A percentile compares a stretch with the other conserved stretches of the same genome.
These are phyloP conservation scores for Donacobius atricapilla DNA, from an alignment of 2,113 vertebrate genomes.

Conservation along the genomic window DNA sequence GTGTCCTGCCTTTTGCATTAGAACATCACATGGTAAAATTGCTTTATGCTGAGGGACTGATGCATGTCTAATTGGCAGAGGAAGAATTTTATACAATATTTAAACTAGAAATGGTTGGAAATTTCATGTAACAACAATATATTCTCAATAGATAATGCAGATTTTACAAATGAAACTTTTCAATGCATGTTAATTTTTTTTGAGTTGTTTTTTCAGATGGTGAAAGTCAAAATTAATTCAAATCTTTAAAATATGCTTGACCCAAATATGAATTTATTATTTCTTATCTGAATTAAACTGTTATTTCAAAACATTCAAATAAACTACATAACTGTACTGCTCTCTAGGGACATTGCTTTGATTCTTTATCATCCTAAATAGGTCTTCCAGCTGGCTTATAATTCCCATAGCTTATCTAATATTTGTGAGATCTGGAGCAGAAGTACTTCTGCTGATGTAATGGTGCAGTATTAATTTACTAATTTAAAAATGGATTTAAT, in stretches of 20 bases:
- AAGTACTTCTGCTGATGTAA: background rate
- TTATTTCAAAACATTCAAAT: background rate
- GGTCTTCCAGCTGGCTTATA: background rate
- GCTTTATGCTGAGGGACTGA: conserved; percentile 38
- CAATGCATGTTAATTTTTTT: background rate
- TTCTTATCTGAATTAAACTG: background rate
- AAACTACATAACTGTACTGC: background rate
- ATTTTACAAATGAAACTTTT: background rate
- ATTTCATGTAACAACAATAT: background rate
- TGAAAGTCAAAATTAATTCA: background rate
- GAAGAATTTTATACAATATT: background rate
- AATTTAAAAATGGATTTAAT: background rate
- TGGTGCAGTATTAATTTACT: background rate
- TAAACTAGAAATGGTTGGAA: background rate
- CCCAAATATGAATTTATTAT: background rate
- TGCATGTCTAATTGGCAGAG: conserved; percentile 10
- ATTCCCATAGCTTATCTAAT: background rate
- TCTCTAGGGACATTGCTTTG: background rate
- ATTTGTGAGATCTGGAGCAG: background rate
- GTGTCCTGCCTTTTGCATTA: conserved; percentile 55
- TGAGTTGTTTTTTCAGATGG: background rate
- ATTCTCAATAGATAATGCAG: background rate
- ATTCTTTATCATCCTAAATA: background rate
- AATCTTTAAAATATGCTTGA: background rate
- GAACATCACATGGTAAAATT: conserved; percentile 13